These are phyloP conservation scores for Papilio demoleus DNA, from an alignment of 2,888 invertebrate species.

Conservation along the genomic window DNA sequence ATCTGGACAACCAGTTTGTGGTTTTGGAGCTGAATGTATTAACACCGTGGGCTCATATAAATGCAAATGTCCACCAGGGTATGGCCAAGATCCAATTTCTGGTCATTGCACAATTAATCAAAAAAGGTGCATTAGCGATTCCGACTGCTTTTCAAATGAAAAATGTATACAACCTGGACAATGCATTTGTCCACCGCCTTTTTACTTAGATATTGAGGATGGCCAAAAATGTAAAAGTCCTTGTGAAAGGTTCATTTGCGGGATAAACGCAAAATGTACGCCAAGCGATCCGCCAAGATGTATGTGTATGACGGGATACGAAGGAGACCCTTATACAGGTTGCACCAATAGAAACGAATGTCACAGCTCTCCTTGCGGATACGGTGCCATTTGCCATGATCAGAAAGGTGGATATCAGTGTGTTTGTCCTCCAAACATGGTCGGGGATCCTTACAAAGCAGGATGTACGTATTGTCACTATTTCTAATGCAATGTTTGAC, in stretches of 20 bases:
- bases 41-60: conserved; percentile 91
- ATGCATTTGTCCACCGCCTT: conserved; percentile 96
- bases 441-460: conserved; percentile 92
- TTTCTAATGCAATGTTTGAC: conserved; percentile 7
- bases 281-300: conserved; percentile 95
- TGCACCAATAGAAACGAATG: conserved; percentile 95
- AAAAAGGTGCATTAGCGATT: conserved; percentile 91
- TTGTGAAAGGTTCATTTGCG: conserved; percentile 94
- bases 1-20: conserved; percentile 90
- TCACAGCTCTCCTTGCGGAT: conserved; percentile 91
- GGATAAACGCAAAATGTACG: conserved; percentile 94
- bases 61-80: conserved; percentile 92
- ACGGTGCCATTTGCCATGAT: conserved; percentile 94
- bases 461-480: conserved; percentile 86
- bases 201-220: conserved; percentile 91
- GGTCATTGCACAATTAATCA: conserved; percentile 93
- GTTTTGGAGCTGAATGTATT: conserved; percentile 93
- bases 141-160: conserved; percentile 93
- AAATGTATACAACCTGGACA: conserved; percentile 96
- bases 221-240: conserved; percentile 95
- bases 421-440: conserved; percentile 91
- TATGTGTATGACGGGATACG: conserved; percentile 93
- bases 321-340: conserved; percentile 93
- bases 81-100: conserved; percentile 91
- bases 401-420: conserved; percentile 94